Evolutionary conservation across 2,113 vertebrate species (phyloP).

Genomic region (Scophthalmus maximus): DNA sequence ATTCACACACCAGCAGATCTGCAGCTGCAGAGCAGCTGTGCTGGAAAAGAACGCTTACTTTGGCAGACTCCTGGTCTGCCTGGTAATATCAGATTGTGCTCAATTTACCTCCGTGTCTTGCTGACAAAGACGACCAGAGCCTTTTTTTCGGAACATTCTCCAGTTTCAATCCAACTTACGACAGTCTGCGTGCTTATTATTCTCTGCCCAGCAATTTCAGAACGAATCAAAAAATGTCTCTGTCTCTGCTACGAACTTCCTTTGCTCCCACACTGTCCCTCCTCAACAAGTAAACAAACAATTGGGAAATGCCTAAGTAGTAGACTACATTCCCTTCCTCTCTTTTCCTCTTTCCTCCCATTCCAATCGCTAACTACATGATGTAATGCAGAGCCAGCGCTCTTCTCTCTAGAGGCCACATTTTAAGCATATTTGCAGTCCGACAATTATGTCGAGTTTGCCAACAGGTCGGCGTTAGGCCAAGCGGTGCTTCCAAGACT

Average conservation of each 20-base stretch:
- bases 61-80: neutral
- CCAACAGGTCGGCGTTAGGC: conserved; percentile 62
- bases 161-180: conserved; percentile 19
- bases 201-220: conserved; percentile 11
- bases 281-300: conserved; percentile 59
- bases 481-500: conserved; percentile 64
- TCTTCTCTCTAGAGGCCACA: conserved; percentile 55
- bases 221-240: conserved; percentile 14
- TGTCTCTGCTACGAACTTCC: neutral
- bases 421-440: conserved; percentile 71
- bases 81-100: neutral
- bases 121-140: conserved; percentile 4
- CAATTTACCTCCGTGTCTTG: neutral
- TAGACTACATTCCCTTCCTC: conserved; percentile 51
- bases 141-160: neutral
- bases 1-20: conserved; percentile 1
- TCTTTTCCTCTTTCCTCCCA: conserved; percentile 22
- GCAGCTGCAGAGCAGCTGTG: conserved; percentile 46
- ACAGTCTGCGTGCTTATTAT: neutral
- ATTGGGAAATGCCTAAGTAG: conserved; percentile 43
- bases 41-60: neutral
- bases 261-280: conserved; percentile 19
- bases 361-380: conserved; percentile 64
- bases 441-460: conserved; percentile 53
- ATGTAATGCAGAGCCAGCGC: conserved; percentile 62